phyloP scores from a whole-genome alignment of 1,140 invertebrate genomes.

The Bombus picipes region DNA sequence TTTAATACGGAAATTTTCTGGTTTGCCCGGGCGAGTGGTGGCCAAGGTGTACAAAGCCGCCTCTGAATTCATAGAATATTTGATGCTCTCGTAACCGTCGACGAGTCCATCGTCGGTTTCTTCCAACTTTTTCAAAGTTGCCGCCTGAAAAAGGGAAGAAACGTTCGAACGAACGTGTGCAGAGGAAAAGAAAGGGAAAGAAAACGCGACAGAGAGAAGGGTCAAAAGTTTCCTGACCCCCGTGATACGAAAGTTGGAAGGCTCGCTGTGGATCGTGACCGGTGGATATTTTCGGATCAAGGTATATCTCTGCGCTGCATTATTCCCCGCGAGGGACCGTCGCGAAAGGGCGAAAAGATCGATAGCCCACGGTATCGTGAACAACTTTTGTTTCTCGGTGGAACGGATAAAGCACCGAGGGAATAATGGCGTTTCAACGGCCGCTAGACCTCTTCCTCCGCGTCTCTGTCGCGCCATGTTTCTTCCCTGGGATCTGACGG shows the following conservation, averaged over 20 bases:
- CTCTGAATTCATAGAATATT: slow-evolving; percentile 79
- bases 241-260: slow-evolving; percentile 73
- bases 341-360: slow-evolving; percentile 73
- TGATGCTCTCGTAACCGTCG: slow-evolving; percentile 64
- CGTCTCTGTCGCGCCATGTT: slow-evolving; percentile 27
- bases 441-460: slow-evolving; percentile 4
- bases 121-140: slow-evolving; percentile 65
- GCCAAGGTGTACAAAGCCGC: slow-evolving; percentile 60
- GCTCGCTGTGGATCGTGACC: slow-evolving; percentile 62
- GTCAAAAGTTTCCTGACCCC: slow-evolving; percentile 56
- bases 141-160: slow-evolving; percentile 54
- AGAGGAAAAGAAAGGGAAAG: not conserved
- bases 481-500: slow-evolving; percentile 18
- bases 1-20: slow-evolving; percentile 62
- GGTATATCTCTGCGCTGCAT: slow-evolving; percentile 75
- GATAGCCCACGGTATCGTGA: slow-evolving; percentile 68
- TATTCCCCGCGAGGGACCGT: slow-evolving; percentile 75
- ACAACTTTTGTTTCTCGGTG: slow-evolving; percentile 69
- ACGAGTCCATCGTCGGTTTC: slow-evolving; percentile 54
- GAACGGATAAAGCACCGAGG: slow-evolving; percentile 57
- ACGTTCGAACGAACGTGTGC: not conserved
- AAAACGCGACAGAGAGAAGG: not conserved
- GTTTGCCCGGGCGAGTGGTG: slow-evolving; percentile 42
- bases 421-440: slow-evolving; percentile 61
- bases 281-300: slow-evolving; percentile 73